Evolutionary conservation across 2,888 invertebrate genomes (phyloP), one percentile per base, ranked within the genome.

Genomic region (Muschampia plurimacula): DNA sequence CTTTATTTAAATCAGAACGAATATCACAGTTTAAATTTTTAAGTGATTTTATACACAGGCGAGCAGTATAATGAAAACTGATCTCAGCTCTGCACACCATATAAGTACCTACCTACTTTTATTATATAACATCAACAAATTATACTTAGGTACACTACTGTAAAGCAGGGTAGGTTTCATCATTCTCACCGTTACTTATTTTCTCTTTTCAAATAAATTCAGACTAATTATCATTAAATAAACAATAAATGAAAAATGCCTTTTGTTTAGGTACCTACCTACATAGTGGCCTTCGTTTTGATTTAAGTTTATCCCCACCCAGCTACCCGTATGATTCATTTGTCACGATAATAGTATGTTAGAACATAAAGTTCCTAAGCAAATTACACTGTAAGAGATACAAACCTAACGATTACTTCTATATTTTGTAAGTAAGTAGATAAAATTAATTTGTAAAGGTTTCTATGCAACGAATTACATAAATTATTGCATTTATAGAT

Each of bases 381-480:
- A 83, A 85, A 85, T 85, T 88, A 91, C 82, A 84, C 85, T 87
- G 81, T 89, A 89, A 88, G 86, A 87, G 75, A 84, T 84, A 86
- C 81, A 82, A 80, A 82, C 81, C 82, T 81, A 81, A 84, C 79
- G 79, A 85, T 89, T 86, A 87, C 89, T 90, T 89, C 83, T 85
- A 86, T 89, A 86, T 84, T 85, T 88, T 86, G 79, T 86, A 86
- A 85, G 79, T 92, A 91, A 89, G 86, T 93, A 90, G 86, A 81
- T 86, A 85, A 85, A 84, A 81, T 83, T 89, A 83, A 84, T 88
- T 88, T 89, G 77, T 81, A 84, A 89, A 89, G 93, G 93, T 93
- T 94, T 93, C 93, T 85, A 89, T 84, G 86, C 93, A 94, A 94
- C 93, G 93, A 94, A 93, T 89, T 89, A 89, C 85, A 83, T 87